Base-by-base conservation (phyloP, 2,888 invertebrate genomes). In the Dione juno region DNA sequence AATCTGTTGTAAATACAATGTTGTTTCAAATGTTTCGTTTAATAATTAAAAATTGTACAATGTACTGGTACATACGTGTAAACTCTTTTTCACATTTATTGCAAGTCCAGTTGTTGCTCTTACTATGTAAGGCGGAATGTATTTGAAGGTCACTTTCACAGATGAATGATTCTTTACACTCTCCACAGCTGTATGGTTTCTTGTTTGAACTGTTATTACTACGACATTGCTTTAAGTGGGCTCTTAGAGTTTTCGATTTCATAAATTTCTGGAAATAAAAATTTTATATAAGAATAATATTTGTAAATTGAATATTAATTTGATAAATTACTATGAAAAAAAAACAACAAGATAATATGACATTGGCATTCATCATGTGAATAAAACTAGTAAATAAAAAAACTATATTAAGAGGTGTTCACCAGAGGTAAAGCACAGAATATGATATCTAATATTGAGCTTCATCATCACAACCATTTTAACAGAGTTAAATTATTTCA, bases 31-130 rank as follows among this genome's bases (percentile, higher is more conserved):
- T 19, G 11, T 50, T 19, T 19, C 1, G 5, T 19, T 50, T 19
- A 19, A 50, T 11, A 11, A 19, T 19, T 11, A 50, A 11, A 5
- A 50, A 10, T 3, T 41, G 14, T 8, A 9, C 19, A 41, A 7
- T 11, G n/a, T n/a, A n/a, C n/a, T 19, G 41, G 50, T 19, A 63
- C 35, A 16, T 81, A 94, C 94, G 86, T 69, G 82, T 82, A 81
- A 93, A 94, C 68, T 88, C 85, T 77, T 94, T 94, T 9, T 84
- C 75, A 74, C 94, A 95, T 74, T 87, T 81, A 45, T 82, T 85
- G 77, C 94, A 95, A 52, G 81, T 83, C 84, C 87, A 90, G 28
- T 77, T 78, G 0, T 83, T 84, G 6, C 84, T 86, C 43, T 82
- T 81, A 0, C 76, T 74, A 77, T 94, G 94, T 66, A 94, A 77